Evolutionary conservation across 2,797 vertebrate species (phyloP).

Genomic region (Xenentodon cancila): DNA sequence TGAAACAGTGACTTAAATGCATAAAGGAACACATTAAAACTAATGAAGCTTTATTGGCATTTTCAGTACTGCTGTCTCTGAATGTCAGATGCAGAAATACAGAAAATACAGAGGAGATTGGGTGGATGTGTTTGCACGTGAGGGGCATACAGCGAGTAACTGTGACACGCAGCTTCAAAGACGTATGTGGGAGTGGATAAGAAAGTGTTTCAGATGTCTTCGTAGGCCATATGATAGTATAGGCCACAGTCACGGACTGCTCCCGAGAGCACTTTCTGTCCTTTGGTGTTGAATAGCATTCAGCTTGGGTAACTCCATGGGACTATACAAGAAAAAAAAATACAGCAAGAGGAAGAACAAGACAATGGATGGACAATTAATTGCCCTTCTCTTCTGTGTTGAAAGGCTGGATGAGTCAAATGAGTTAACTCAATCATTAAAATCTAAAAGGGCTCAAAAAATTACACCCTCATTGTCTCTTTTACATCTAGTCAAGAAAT

Average conservation of each 20-base stretch:
- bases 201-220: conserved; percentile 53
- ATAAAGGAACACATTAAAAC: conserved; percentile 31
- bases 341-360: conserved; percentile 16
- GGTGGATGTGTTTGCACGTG: conserved; percentile 42
- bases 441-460: conserved; percentile 41
- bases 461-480: conserved; percentile 22
- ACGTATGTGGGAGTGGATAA: conserved; percentile 59
- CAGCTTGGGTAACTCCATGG: conserved; percentile 44
- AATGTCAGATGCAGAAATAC: conserved; percentile 18
- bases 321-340: conserved; percentile 14
- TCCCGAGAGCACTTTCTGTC: conserved; percentile 49
- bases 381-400: conserved; percentile 28
- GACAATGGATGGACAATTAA: conserved; percentile 41
- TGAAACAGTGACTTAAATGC: conserved; percentile 26
- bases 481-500: conserved; percentile 19
- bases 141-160: conserved; percentile 26
- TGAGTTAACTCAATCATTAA: conserved; percentile 43
- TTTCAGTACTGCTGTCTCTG: background rate
- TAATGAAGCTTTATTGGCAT: conserved; percentile 26
- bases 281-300: conserved; percentile 63
- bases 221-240: conserved; percentile 22
- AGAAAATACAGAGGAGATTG: conserved; percentile 30
- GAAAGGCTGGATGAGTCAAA: conserved; percentile 42
- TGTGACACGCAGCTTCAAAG: conserved; percentile 36
- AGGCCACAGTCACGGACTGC: conserved; percentile 41